These are phyloP conservation scores for Ennomos fuscantarius DNA, from an alignment of 2,888 invertebrate genomes.

Conservation along the genomic window DNA sequence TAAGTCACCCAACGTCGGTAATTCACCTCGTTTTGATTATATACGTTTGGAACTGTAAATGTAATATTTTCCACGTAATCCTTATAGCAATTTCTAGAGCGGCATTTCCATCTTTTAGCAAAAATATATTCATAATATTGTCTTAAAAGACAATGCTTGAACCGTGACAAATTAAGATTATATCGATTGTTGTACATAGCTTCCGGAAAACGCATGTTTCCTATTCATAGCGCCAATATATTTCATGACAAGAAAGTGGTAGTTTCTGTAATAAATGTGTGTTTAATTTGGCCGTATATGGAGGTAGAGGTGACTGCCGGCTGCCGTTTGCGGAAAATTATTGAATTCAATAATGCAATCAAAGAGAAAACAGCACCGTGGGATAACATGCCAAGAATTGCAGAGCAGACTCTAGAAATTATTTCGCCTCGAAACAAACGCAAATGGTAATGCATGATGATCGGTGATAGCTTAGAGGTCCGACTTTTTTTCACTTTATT, in stretches of 20 bases:
- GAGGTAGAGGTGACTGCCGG: slow-evolving; percentile 4
- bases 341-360: slow-evolving; percentile 13
- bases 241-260: slow-evolving; percentile 24
- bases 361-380: slow-evolving; percentile 14
- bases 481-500: too few relatives aligned
- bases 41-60: slow-evolving; percentile 7
- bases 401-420: too few relatives aligned
- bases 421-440: too few relatives aligned
- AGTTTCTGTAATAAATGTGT: slow-evolving; percentile 22
- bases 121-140: too few relatives aligned
- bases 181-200: neutral
- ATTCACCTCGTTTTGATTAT: slow-evolving; percentile 17
- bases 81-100: too few relatives aligned
- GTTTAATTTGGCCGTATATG: slow-evolving; percentile 13
- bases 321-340: slow-evolving; percentile 9
- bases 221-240: slow-evolving; percentile 4
- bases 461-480: too few relatives aligned
- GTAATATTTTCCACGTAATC: neutral
- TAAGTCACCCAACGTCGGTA: slow-evolving; percentile 16
- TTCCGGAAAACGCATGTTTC: neutral
- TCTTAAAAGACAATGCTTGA: too few relatives aligned
- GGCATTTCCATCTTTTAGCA: too few relatives aligned
- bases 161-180: too few relatives aligned
- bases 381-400: slow-evolving; percentile 5
- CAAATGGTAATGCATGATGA: too few relatives aligned